These are phyloP conservation scores for Caradrina kadenii DNA, from an alignment of 2,888 invertebrate species.

Conservation along the genomic window DNA sequence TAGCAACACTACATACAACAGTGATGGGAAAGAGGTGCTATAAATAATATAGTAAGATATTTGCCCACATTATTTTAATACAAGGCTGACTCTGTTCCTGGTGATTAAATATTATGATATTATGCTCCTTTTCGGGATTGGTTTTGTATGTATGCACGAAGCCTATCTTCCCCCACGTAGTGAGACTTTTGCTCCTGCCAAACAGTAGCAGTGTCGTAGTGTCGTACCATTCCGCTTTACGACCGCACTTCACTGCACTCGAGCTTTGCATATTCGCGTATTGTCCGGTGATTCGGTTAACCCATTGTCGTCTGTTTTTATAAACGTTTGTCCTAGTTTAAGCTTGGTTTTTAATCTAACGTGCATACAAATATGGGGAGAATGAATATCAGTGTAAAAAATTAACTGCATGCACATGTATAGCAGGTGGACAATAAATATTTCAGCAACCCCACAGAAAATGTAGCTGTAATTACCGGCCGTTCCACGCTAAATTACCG, in stretches of 20 bases:
- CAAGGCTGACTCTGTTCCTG: too few relatives aligned
- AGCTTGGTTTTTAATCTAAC: conserved; percentile 22
- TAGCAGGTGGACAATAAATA: conserved; percentile 1
- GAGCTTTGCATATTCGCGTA: conserved; percentile 56
- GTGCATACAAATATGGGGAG: conserved; percentile 15
- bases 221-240: conserved; percentile 57
- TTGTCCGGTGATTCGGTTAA: conserved; percentile 61
- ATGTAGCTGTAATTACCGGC: conserved; percentile 21
- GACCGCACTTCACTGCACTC: conserved; percentile 61
- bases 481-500: conserved; percentile 42
- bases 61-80: too few relatives aligned
- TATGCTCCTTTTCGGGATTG: too few relatives aligned
- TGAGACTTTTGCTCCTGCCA: conserved; percentile 31
- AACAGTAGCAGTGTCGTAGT: conserved; percentile 24
- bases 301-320: conserved; percentile 57
- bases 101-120: too few relatives aligned
- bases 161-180: neutral
- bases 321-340: conserved; percentile 49
- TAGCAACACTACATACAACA: neutral
- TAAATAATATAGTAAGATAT: neutral
- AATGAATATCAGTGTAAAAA: neutral
- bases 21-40: neutral
- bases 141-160: neutral
- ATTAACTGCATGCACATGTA: conserved; percentile 2
- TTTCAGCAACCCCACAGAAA: neutral